These are phyloP conservation scores for Andrena flavipes DNA, from an alignment of 2,888 invertebrate species.

Conservation along the genomic window DNA sequence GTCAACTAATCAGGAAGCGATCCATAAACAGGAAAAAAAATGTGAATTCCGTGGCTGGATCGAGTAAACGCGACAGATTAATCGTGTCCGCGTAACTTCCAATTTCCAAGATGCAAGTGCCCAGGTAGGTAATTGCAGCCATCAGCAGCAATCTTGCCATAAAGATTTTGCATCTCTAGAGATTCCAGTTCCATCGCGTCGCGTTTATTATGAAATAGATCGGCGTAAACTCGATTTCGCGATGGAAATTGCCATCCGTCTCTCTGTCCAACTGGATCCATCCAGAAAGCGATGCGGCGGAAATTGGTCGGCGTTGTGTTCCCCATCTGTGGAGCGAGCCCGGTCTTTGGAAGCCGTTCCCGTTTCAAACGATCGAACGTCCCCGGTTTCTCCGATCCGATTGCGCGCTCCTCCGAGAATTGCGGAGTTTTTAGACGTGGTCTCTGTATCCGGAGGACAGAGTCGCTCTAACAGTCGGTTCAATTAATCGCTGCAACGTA, in stretches of 20 bases:
- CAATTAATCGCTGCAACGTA: neutral
- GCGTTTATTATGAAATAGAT: constrained; percentile 22
- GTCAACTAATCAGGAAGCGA: neutral
- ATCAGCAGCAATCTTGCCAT: neutral
- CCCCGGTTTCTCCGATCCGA: neutral
- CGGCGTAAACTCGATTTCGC: constrained; percentile 35
- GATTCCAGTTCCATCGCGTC: neutral
- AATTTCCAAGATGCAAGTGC: neutral
- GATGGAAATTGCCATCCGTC: constrained; percentile 49
- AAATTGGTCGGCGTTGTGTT: constrained; percentile 40
- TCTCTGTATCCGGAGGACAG: neutral
- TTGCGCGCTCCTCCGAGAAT: neutral
- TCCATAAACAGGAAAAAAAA: constrained; percentile 10
- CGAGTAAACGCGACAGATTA: constrained; percentile 21
- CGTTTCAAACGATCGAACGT: constrained; percentile 7
- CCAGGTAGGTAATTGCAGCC: neutral
- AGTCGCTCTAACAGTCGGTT: neutral
- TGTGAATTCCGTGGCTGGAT: constrained; percentile 35
- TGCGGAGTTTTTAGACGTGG: neutral
- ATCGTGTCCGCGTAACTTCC: neutral
- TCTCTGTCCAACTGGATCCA: constrained; percentile 23
- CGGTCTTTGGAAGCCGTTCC: neutral
- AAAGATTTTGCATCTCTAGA: constrained; percentile 2
- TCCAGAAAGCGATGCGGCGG: constrained; percentile 37
- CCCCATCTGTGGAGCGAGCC: constrained; percentile 1